Conservation (phyloP, 2,888 invertebrate genomes). For the Sinopyrophorus schimmeli region DNA sequence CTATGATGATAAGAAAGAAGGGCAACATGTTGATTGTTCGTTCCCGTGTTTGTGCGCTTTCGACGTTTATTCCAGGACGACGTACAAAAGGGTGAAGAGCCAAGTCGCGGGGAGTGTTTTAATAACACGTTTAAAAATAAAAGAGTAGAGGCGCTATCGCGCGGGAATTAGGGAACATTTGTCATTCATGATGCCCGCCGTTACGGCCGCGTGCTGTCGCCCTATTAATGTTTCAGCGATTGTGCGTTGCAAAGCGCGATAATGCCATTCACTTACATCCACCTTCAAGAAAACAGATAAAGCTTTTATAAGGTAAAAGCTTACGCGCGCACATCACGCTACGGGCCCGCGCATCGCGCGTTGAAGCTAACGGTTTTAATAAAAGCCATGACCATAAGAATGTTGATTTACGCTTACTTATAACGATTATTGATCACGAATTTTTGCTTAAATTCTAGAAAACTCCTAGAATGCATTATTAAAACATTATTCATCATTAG, state of each 20-base stretch:
- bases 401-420: conserved; percentile 57
- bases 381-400: conserved; percentile 57
- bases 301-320: conserved; percentile 47
- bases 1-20: conserved; percentile 49
- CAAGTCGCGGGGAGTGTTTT: conserved; percentile 38
- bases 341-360: conserved; percentile 44
- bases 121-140: conserved; percentile 45
- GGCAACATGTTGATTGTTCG: conserved; percentile 50
- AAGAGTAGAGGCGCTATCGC: conserved; percentile 37
- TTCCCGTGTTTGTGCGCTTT: conserved; percentile 28
- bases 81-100: conserved; percentile 19
- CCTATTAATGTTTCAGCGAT: conserved; percentile 42
- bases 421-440: conserved; percentile 55
- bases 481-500: conserved; percentile 54
- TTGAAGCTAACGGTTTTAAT: conserved; percentile 57
- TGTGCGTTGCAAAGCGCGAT: conserved; percentile 39
- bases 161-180: conserved; percentile 46
- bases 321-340: conserved; percentile 47
- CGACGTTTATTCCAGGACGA: conserved; percentile 28
- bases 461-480: conserved; percentile 53
- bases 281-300: conserved; percentile 42
- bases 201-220: conserved; percentile 32
- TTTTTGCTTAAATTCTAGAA: conserved; percentile 51
- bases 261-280: conserved; percentile 38
- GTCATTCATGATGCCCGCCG: conserved; percentile 40